A percentile compares a stretch with the other conserved stretches of the same genome.
Evolutionary conservation across 2,113 vertebrate genomes (phyloP).

Genomic region (Ellobius talpinus): DNA sequence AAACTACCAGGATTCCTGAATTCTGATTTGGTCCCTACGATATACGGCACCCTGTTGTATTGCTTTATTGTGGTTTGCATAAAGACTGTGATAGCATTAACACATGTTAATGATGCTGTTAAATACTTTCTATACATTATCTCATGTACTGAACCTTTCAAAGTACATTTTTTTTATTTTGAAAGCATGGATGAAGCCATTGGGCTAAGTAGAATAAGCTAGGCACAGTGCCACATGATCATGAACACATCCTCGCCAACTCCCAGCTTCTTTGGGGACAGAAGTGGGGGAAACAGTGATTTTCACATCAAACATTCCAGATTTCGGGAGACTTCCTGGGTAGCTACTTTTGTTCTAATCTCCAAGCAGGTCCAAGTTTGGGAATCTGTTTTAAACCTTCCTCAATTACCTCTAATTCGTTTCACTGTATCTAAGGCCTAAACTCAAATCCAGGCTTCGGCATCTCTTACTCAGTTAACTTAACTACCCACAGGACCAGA

Average conservation of each 20-base stretch:
- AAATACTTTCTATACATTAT: neutral
- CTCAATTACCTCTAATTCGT: neutral
- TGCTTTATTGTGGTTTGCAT: neutral
- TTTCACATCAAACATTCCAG: neutral
- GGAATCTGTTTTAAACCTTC: neutral
- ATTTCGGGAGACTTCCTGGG: neutral
- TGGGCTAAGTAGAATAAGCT: neutral
- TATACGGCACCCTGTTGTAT: neutral
- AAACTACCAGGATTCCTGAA: conserved; percentile 13
- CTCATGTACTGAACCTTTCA: neutral
- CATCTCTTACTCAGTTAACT: neutral
- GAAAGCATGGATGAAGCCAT: neutral
- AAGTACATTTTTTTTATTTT: neutral
- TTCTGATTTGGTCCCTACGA: neutral
- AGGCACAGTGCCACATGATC: neutral
- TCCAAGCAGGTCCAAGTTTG: neutral
- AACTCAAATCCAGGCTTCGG: neutral
- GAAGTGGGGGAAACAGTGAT: neutral
- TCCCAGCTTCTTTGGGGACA: neutral
- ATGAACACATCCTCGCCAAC: neutral
- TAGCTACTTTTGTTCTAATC: neutral
- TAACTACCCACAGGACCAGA: neutral
- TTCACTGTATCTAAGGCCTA: neutral
- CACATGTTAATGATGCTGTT: neutral
- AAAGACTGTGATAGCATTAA: neutral